Conservation (phyloP, 2,888 invertebrate species). For the Pollenia angustigena region DNA sequence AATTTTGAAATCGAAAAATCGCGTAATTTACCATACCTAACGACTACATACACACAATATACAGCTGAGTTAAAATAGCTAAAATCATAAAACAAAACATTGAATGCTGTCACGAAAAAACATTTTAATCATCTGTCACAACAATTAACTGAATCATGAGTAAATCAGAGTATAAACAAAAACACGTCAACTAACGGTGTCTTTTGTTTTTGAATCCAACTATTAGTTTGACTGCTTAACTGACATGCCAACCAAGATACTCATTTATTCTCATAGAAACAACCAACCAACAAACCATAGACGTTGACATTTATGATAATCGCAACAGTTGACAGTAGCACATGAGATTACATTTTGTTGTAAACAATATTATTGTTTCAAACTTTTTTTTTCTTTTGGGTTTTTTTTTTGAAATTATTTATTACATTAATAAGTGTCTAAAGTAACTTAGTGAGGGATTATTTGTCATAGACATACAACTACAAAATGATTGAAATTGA, state of each 20-base stretch:
- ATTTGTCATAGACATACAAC: not conserved
- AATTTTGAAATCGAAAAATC: no score
- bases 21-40: no score
- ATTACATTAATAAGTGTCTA: constrained; percentile 4
- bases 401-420: not conserved
- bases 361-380: constrained; percentile 10
- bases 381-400: not conserved
- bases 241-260: not conserved
- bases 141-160: not conserved
- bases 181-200: no score
- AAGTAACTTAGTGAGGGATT: not conserved
- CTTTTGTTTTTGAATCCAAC: no score
- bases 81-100: no score
- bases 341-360: constrained; percentile 21
- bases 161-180: not conserved
- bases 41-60: no score
- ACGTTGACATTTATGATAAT: constrained; percentile 16
- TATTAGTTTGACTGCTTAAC: not conserved
- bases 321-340: constrained; percentile 18
- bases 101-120: no score
- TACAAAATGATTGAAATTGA: not conserved
- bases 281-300: not conserved
- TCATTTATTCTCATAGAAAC: not conserved
- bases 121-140: constrained; percentile 18
- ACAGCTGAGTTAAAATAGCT: no score